Evolutionary conservation across 2,888 invertebrate species (phyloP).

Genomic region (Neelides folsomi): DNA sequence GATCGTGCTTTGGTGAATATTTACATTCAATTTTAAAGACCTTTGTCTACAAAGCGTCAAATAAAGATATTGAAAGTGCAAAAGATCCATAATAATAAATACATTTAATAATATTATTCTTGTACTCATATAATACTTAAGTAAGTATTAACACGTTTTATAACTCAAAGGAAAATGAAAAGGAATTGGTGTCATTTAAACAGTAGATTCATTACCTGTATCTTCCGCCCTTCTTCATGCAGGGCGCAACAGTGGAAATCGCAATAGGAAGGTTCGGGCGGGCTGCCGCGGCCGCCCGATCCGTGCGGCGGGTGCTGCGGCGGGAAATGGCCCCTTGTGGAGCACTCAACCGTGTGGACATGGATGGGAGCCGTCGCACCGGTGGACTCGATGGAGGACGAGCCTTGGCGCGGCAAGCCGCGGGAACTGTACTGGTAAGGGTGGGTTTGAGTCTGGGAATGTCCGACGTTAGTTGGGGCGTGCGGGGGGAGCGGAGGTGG

Average conservation of each 20-base stretch:
- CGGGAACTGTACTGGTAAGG: conserved; percentile 29
- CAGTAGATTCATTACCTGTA: conserved; percentile 46
- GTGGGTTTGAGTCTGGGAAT: conserved; percentile 2
- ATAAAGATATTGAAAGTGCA: no score
- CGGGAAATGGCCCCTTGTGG: conserved; percentile 35
- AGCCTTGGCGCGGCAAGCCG: conserved; percentile 37
- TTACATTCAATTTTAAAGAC: no score
- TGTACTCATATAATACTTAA: no score
- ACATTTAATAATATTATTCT: no score
- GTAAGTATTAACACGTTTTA: no score
- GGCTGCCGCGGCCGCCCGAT: conserved; percentile 39
- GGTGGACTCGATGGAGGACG: conserved; percentile 56
- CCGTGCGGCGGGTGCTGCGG: conserved; percentile 32
- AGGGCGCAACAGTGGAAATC: conserved; percentile 91
- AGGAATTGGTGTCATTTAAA: no score
- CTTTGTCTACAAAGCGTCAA: no score
- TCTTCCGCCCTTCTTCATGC: conserved; percentile 82
- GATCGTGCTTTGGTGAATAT: no score
- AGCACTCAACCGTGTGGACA: conserved; percentile 70
- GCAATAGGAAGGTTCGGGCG: conserved; percentile 52
- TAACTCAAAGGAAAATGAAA: not conserved
- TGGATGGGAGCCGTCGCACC: conserved; percentile 46
- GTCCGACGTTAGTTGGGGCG: not conserved
- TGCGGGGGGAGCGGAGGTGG: conserved; percentile 34
- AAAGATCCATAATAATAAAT: no score